These are phyloP conservation scores for Gasteruption jaculator DNA, from an alignment of 2,888 invertebrate genomes.

Conservation along the genomic window DNA sequence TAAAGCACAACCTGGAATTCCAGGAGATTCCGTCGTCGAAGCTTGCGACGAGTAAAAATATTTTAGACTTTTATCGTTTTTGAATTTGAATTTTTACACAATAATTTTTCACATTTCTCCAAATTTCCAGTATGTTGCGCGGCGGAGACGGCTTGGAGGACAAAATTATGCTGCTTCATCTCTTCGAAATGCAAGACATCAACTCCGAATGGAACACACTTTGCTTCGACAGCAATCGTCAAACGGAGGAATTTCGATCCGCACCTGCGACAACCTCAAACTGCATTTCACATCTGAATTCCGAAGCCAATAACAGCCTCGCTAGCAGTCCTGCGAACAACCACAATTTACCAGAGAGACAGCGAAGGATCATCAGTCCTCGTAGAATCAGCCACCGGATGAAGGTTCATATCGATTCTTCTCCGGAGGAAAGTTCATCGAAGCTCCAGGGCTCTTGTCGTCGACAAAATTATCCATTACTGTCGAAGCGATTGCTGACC, in stretches of 20 bases:
- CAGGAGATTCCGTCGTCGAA: conserved; percentile 18
- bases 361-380: conserved; percentile 21
- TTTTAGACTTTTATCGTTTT: conserved; percentile 2
- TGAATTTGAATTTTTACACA: background rate
- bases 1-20: conserved; percentile 25
- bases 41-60: conserved; percentile 10
- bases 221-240: conserved; percentile 38
- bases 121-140: conserved; percentile 23
- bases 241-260: conserved; percentile 33
- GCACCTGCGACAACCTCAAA: too few relatives aligned
- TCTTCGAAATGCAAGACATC: conserved; percentile 55
- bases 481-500: too few relatives aligned
- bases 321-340: conserved; percentile 28
- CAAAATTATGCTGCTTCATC: conserved; percentile 59
- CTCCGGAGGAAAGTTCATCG: conserved; percentile 20
- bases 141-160: conserved; percentile 50
- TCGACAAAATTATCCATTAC: conserved; percentile 14
- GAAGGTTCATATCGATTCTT: conserved; percentile 18
- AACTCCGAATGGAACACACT: conserved; percentile 41
- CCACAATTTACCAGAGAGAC: conserved; percentile 10
- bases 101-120: conserved; percentile 1
- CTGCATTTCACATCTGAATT: too few relatives aligned
- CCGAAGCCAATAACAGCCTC: conserved; percentile 28
- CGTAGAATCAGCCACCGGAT: conserved; percentile 11
- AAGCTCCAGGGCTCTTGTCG: conserved; percentile 11